A percentile compares a stretch with the other conserved stretches of the same genome.
Evolutionary conservation across 92 coral and sea anemone genomes (phyloP).

Genomic region (Palythoa grandiflora): DNA sequence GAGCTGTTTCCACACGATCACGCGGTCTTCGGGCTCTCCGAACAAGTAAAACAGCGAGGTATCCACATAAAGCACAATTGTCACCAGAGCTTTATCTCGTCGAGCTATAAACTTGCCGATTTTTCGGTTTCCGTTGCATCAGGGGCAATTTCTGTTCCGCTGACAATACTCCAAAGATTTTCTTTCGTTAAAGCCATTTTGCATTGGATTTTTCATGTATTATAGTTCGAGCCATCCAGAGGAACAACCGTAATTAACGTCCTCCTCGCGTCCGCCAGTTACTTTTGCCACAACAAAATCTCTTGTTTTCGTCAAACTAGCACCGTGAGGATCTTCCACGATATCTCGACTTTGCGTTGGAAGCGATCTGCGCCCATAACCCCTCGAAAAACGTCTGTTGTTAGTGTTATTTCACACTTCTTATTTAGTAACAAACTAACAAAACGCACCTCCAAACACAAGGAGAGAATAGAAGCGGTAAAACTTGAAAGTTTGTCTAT

Average conservation of each 20-base stretch:
- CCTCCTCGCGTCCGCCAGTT: constrained; percentile 23
- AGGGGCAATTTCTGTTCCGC: constrained; percentile 65
- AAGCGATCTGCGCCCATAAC: not conserved
- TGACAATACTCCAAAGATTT: constrained; percentile 64
- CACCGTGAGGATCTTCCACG: constrained; percentile 36
- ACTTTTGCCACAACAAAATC: constrained; percentile 1
- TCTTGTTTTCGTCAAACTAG: constrained; percentile 33
- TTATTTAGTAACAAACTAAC: too few relatives aligned
- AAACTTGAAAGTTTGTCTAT: too few relatives aligned
- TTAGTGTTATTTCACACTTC: not conserved
- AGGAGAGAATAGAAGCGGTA: too few relatives aligned
- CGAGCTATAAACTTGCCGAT: constrained; percentile 37
- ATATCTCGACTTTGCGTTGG: constrained; percentile 20
- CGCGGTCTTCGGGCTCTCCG: constrained; percentile 68
- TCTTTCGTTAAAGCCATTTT: constrained; percentile 70
- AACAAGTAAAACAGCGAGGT: constrained; percentile 64
- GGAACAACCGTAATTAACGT: constrained; percentile 44
- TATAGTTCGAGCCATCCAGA: constrained; percentile 63
- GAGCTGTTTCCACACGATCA: constrained; percentile 62
- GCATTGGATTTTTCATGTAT: constrained; percentile 68
- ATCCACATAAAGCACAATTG: constrained; percentile 56
- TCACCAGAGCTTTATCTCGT: constrained; percentile 62
- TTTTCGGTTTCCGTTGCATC: constrained; percentile 50
- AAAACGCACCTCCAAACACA: constrained; percentile 38
- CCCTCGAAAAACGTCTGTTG: too few relatives aligned